Evolutionary conservation across 30 jellyfish, hydroid and myxozoan species (phyloP).

Genomic region (Chironex yamaguchii): DNA sequence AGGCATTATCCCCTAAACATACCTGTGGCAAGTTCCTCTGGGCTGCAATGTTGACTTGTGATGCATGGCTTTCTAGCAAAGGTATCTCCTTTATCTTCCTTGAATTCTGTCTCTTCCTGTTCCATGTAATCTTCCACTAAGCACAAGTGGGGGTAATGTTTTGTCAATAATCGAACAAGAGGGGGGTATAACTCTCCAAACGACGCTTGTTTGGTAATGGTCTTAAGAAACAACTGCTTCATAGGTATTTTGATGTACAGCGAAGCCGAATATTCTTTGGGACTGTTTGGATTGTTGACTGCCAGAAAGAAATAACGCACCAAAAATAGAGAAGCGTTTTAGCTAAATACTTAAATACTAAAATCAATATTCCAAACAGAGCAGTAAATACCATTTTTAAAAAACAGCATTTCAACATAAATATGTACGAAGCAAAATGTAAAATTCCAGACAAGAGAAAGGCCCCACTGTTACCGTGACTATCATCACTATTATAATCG

Average conservation of each 20-base stretch:
- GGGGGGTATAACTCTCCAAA: slow-evolving; percentile 90
- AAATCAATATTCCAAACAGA: no score
- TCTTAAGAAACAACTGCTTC: slow-evolving; percentile 78
- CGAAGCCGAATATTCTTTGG: slow-evolving; percentile 74
- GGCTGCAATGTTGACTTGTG: slow-evolving; percentile 35
- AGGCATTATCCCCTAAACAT: no score
- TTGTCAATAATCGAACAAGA: slow-evolving; percentile 80
- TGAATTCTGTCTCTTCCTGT: slow-evolving; percentile 67
- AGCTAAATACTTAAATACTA: no score
- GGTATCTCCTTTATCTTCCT: slow-evolving; percentile 20
- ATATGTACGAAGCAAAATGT: no score
- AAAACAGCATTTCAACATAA: no score
- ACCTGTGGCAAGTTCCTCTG: slow-evolving; percentile 59
- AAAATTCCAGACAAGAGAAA: no score
- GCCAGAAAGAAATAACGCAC: not conserved
- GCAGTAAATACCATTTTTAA: no score
- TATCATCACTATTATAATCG: no score
- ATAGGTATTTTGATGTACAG: slow-evolving; percentile 87
- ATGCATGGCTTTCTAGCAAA: not conserved
- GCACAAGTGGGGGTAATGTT: slow-evolving; percentile 92
- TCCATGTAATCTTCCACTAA: slow-evolving; percentile 93
- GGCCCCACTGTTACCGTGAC: no score
- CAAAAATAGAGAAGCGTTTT: no score
- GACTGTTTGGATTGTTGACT: slow-evolving; percentile 75
- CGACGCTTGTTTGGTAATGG: slow-evolving; percentile 62